phyloP scores from a whole-genome alignment of 2,888 invertebrate genomes.

The Tridacna gigas region DNA sequence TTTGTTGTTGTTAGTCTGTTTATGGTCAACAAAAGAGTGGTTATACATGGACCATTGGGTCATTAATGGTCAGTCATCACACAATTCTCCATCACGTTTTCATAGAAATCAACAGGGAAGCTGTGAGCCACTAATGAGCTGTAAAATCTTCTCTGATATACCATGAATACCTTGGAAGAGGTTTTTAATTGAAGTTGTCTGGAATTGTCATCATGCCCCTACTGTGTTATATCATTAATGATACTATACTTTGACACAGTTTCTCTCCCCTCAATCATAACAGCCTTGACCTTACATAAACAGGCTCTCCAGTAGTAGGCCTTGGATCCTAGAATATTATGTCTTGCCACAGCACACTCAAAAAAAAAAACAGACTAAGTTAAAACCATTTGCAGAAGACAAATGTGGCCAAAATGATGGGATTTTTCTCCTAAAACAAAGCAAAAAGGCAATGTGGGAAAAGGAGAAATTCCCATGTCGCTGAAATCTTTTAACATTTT shows the following conservation, averaged over 20 bases:
- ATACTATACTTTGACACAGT: neutral
- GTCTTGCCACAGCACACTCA: too few relatives aligned
- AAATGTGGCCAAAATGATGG: too few relatives aligned
- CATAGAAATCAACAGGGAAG: neutral
- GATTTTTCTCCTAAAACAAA: too few relatives aligned
- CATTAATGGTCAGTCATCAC: neutral
- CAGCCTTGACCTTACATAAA: too few relatives aligned
- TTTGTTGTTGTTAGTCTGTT: neutral
- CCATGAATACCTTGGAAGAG: neutral
- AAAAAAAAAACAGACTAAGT: too few relatives aligned
- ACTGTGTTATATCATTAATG: neutral
- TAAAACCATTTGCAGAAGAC: too few relatives aligned
- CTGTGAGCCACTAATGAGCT: neutral
- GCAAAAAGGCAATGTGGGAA: too few relatives aligned
- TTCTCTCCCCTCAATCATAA: too few relatives aligned
- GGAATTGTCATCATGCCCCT: neutral
- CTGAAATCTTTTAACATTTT: neutral
- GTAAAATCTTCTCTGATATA: neutral
- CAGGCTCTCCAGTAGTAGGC: too few relatives aligned
- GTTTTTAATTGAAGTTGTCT: neutral
- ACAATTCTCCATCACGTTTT: neutral
- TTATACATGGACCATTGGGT: neutral
- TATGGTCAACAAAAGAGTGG: neutral
- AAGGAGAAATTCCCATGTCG: too few relatives aligned
- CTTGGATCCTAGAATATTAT: too few relatives aligned